Evolutionary conservation across 2,888 invertebrate genomes (phyloP).

Genomic region (Agrotis puta): DNA sequence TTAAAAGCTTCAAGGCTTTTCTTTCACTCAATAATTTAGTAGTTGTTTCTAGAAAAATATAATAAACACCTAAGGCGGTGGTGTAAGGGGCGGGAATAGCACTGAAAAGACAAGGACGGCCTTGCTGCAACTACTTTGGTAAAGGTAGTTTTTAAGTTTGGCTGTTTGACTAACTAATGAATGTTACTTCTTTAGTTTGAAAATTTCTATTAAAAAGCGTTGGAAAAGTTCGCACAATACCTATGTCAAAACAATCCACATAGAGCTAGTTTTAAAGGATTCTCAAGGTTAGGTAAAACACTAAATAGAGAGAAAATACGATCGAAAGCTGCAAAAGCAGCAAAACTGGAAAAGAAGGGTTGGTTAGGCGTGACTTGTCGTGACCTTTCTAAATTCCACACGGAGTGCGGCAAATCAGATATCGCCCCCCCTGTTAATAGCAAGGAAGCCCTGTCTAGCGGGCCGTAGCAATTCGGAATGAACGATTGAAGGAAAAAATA

Average conservation of each 20-base stretch:
- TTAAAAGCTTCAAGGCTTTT: conserved; percentile 38
- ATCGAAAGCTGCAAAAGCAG: conserved; percentile 8
- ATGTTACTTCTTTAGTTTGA: background rate
- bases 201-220: background rate
- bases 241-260: background rate
- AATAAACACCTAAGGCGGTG: conserved; percentile 7
- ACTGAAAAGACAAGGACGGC: conserved; percentile 23
- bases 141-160: background rate
- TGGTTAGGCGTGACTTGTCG: conserved; percentile 37
- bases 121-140: conserved; percentile 3
- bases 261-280: background rate
- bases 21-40: conserved; percentile 26
- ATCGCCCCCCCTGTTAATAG: conserved; percentile 36
- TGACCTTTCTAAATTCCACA: conserved; percentile 50
- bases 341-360: conserved; percentile 36
- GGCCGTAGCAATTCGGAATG: background rate
- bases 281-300: background rate
- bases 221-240: background rate
- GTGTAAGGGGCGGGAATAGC: conserved; percentile 19
- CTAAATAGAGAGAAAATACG: background rate
- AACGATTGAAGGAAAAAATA: conserved; percentile 13
- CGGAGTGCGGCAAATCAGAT: conserved; percentile 51
- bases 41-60: conserved; percentile 14
- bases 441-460: conserved; percentile 25
- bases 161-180: background rate